phyloP scores from a whole-genome alignment of 2,113 vertebrate genomes.

The Centrocercus urophasianus region DNA sequence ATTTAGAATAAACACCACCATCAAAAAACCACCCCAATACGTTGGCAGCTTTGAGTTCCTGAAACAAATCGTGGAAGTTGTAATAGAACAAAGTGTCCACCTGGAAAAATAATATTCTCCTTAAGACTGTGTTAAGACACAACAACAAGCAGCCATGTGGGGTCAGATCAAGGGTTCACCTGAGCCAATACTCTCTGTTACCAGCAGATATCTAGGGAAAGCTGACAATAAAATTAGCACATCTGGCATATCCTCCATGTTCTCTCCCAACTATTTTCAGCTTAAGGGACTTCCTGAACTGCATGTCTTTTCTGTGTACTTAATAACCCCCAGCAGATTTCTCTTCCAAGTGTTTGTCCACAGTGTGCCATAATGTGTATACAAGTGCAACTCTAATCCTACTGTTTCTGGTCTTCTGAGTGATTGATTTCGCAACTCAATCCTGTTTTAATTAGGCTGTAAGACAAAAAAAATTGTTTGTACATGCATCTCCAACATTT shows the following conservation, averaged over 20 bases:
- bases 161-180: neutral
- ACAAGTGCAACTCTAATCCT: neutral
- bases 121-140: neutral
- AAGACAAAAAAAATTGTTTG: neutral
- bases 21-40: neutral
- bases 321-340: constrained; percentile 9
- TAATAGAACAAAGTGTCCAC: neutral
- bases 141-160: neutral
- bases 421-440: neutral
- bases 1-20: neutral
- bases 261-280: neutral
- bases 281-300: neutral
- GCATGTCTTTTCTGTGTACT: neutral
- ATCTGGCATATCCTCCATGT: neutral
- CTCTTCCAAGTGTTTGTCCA: neutral
- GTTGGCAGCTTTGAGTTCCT: neutral
- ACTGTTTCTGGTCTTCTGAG: neutral
- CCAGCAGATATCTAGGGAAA: neutral
- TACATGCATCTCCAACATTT: neutral
- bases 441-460: neutral
- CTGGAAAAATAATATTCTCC: neutral
- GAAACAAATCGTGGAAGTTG: neutral
- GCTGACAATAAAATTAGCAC: neutral
- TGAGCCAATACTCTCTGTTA: neutral
- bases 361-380: neutral